Conservation (phyloP, 2,888 invertebrate genomes). For the Cremastobaeus sp. region DNA sequence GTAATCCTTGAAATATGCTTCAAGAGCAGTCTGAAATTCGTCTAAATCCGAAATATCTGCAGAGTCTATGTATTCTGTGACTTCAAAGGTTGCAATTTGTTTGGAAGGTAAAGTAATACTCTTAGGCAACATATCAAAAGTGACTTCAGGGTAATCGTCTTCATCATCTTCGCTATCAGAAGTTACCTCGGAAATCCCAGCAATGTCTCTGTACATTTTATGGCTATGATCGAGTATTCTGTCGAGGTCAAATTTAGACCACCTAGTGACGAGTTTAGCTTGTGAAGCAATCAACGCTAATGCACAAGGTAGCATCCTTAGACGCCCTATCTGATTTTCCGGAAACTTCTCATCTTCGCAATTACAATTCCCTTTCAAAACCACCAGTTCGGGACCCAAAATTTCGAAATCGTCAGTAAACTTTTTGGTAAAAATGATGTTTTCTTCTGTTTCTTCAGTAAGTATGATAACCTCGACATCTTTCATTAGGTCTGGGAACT, state of each 20-base stretch:
- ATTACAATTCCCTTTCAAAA: constrained; percentile 69
- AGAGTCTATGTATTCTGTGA: constrained; percentile 1
- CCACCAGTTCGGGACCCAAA: constrained; percentile 67
- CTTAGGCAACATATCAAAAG: constrained; percentile 70
- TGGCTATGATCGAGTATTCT: constrained; percentile 61
- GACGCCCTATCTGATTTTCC: constrained; percentile 65
- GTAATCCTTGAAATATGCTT: constrained; percentile 69
- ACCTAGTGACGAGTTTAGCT: constrained; percentile 64
- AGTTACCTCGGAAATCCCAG: constrained; percentile 9
- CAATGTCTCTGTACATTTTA: constrained; percentile 29
- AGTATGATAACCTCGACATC: constrained; percentile 64
- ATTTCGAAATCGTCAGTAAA: constrained; percentile 17
- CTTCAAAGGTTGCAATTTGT: constrained; percentile 52
- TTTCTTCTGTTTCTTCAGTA: constrained; percentile 49
- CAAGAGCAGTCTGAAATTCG: constrained; percentile 56
- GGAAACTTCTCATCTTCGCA: constrained; percentile 63
- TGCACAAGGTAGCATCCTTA: constrained; percentile 69
- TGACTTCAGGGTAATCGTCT: no score
- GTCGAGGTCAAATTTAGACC: constrained; percentile 71
- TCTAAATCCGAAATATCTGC: constrained; percentile 14
- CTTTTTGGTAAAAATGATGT: constrained; percentile 35
- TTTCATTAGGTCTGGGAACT: constrained; percentile 69
- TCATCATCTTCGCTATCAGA: constrained; percentile 48
- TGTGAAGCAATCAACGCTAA: constrained; percentile 67
- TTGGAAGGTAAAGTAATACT: constrained; percentile 66